These are phyloP conservation scores for Xestia rhomboidea DNA, from an alignment of 2,888 invertebrate species.

Conservation along the genomic window DNA sequence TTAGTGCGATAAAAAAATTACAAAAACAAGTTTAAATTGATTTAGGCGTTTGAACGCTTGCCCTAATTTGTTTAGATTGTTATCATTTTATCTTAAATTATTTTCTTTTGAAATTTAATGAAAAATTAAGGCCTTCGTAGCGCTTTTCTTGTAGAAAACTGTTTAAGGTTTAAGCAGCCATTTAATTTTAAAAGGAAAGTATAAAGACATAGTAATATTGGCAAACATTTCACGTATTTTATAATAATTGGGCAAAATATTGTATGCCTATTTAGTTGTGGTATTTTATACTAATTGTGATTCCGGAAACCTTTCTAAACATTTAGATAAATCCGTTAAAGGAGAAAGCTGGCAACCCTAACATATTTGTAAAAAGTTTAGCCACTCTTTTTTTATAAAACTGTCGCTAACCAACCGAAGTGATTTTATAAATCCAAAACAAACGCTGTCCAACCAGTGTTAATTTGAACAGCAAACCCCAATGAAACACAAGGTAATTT, in stretches of 20 bases:
- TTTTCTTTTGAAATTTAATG: conserved; percentile 47
- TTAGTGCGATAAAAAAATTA: conserved; percentile 42
- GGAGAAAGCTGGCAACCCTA: neutral
- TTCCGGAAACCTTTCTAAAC: neutral
- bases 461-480: conserved; percentile 59
- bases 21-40: conserved; percentile 57
- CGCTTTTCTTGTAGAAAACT: neutral
- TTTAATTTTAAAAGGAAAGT: neutral
- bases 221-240: neutral
- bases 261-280: no score
- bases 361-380: neutral
- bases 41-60: conserved; percentile 43
- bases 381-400: neutral
- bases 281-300: neutral
- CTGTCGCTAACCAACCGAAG: neutral
- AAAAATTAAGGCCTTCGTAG: conserved; percentile 9
- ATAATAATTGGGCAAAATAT: neutral
- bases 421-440: conserved; percentile 38
- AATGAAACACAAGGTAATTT: conserved; percentile 70
- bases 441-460: conserved; percentile 55
- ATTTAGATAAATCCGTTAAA: neutral
- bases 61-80: conserved; percentile 43
- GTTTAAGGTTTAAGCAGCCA: neutral
- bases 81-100: conserved; percentile 39
- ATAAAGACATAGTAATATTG: neutral